Conservation (phyloP, 2,797 vertebrate genomes). For the Melanotaenia nigrans region DNA sequence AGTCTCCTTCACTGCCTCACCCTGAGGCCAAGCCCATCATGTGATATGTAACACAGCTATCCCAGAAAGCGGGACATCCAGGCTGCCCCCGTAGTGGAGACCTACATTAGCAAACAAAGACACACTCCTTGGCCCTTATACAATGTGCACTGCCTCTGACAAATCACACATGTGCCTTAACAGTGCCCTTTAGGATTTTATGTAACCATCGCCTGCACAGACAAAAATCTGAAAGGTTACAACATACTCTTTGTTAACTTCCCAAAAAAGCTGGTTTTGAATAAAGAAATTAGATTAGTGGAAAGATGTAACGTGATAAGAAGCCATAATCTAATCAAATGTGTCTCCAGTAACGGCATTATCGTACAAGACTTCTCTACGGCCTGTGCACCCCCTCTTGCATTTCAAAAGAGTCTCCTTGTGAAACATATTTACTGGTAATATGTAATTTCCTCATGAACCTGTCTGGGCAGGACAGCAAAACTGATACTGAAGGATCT, state of each 20-base stretch:
- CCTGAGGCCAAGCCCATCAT: constrained; percentile 75
- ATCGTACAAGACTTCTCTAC: constrained; percentile 16
- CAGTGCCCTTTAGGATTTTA: constrained; percentile 46
- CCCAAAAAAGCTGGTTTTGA: constrained; percentile 21
- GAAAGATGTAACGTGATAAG: constrained; percentile 30
- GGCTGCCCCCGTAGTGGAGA: constrained; percentile 62
- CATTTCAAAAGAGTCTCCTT: constrained; percentile 2
- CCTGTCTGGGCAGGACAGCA: constrained; percentile 13
- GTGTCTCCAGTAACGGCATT: constrained; percentile 2
- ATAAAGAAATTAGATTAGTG: constrained; percentile 23
- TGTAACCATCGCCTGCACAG: constrained; percentile 13
- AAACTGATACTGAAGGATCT: constrained; percentile 5
- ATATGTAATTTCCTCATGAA: constrained; percentile 19
- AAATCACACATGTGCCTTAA: constrained; percentile 49
- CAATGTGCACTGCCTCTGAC: constrained; percentile 28
- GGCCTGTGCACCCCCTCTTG: constrained; percentile 4
- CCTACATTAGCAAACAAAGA: constrained; percentile 80
- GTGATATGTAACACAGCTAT: constrained; percentile 61
- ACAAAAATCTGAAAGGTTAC: constrained; percentile 22
- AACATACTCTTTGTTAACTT: constrained; percentile 24
- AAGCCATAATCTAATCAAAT: constrained; percentile 29
- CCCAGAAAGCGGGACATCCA: constrained; percentile 72
- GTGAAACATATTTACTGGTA: constrained; percentile 19
- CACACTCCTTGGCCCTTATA: constrained; percentile 42
- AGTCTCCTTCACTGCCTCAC: constrained; percentile 60